phyloP scores from a whole-genome alignment of 1,140 invertebrate genomes.

The Wasmannia auropunctata region DNA sequence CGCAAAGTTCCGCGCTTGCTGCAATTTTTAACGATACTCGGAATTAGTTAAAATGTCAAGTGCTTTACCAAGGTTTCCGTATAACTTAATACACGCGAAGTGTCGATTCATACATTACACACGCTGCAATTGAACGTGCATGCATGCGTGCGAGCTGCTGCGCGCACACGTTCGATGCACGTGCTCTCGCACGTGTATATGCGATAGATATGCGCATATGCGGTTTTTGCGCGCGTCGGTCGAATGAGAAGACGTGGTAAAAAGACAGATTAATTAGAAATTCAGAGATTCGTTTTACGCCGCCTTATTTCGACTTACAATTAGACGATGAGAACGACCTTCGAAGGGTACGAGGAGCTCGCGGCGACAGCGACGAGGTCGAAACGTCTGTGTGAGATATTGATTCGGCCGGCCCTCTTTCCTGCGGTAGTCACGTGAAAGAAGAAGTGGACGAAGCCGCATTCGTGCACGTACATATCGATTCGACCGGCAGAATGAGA shows the following conservation, averaged over 20 bases:
- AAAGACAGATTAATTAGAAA: conserved; percentile 46
- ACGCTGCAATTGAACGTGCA: neutral
- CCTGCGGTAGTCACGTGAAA: conserved; percentile 76
- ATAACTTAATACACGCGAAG: conserved; percentile 16
- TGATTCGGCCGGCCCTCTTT: conserved; percentile 75
- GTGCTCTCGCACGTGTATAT: conserved; percentile 15
- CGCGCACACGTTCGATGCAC: neutral
- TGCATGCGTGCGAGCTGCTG: neutral
- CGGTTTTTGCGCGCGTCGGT: neutral
- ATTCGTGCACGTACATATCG: conserved; percentile 76
- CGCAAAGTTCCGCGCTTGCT: neutral
- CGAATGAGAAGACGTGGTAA: neutral
- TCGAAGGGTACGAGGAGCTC: conserved; percentile 37
- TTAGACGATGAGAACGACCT: conserved; percentile 43
- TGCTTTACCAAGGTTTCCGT: neutral
- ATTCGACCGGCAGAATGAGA: conserved; percentile 65
- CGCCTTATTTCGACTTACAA: conserved; percentile 33
- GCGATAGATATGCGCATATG: neutral
- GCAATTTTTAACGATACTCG: conserved; percentile 25
- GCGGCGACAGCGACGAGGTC: conserved; percentile 53
- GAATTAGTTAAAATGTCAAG: neutral
- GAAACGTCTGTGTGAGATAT: conserved; percentile 74
- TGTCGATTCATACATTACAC: neutral
- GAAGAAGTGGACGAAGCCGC: conserved; percentile 76
- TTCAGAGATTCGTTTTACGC: conserved; percentile 13